A percentile compares a stretch with the other conserved stretches of the same genome.
Conservation (phyloP, 2,888 invertebrate species). For the Rhorus exstirpatorius region DNA sequence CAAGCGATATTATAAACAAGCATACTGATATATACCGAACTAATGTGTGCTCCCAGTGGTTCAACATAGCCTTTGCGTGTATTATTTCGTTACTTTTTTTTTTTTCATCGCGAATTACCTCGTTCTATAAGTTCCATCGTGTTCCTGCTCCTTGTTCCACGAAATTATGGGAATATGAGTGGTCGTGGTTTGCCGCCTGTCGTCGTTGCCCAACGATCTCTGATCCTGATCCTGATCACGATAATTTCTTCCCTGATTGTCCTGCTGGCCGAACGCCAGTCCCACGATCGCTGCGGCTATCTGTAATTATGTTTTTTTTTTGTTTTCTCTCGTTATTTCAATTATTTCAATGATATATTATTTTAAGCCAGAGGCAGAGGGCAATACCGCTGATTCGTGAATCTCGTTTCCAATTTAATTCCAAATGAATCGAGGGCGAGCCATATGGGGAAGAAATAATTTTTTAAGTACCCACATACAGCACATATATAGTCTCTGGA, state of each 20-base stretch:
- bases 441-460: too few relatives aligned
- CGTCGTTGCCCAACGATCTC: constrained; percentile 70
- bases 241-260: constrained; percentile 72
- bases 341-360: not conserved
- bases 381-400: not conserved
- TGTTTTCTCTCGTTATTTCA: not conserved
- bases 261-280: constrained; percentile 81
- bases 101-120: constrained; percentile 86
- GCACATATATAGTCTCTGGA: too few relatives aligned
- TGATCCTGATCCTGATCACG: constrained; percentile 68
- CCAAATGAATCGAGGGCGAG: too few relatives aligned
- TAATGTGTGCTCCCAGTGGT: too few relatives aligned
- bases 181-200: constrained; percentile 86
- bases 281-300: constrained; percentile 80
- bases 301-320: constrained; percentile 70
- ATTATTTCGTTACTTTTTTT: not conserved
- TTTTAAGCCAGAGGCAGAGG: too few relatives aligned
- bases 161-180: constrained; percentile 94
- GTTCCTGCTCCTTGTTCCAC: constrained; percentile 94
- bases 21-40: too few relatives aligned
- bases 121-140: constrained; percentile 94
- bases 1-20: constrained; percentile 9
- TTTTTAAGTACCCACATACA: too few relatives aligned
- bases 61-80: too few relatives aligned
- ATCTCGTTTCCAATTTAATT: too few relatives aligned